Evolutionary conservation across 2,888 invertebrate genomes (phyloP).

Genomic region (Aethes cnicana): DNA sequence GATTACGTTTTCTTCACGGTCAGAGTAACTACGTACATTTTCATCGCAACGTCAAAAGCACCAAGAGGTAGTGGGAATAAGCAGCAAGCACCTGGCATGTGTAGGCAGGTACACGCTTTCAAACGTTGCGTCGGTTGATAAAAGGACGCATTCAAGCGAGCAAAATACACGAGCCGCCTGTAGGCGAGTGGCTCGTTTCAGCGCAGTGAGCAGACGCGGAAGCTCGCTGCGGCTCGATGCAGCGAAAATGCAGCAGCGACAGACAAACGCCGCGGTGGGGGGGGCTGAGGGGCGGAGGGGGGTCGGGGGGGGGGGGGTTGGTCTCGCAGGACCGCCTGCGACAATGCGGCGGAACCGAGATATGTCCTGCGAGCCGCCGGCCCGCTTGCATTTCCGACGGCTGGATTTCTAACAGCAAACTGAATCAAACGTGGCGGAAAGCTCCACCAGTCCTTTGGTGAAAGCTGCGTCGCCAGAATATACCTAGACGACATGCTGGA

Average conservation of each 20-base stretch:
- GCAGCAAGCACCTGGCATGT: neutral
- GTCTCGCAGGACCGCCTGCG: too few relatives aligned
- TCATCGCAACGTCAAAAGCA: too few relatives aligned
- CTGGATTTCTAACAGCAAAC: too few relatives aligned
- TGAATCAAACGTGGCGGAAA: too few relatives aligned
- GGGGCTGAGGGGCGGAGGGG: neutral
- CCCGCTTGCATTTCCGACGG: constrained; percentile 7
- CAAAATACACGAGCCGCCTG: neutral
- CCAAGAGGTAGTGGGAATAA: too few relatives aligned
- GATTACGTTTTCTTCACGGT: too few relatives aligned
- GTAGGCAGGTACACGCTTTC: neutral
- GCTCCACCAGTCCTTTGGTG: too few relatives aligned
- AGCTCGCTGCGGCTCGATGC: neutral
- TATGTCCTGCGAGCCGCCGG: constrained; percentile 7
- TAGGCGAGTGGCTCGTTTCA: neutral
- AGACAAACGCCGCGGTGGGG: constrained; percentile 5
- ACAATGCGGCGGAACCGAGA: constrained; percentile 18
- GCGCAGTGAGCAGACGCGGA: neutral
- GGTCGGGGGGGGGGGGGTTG: neutral
- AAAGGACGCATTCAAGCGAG: neutral
- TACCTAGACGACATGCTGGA: too few relatives aligned
- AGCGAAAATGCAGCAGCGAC: neutral
- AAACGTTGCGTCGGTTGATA: neutral
- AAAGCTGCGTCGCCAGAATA: too few relatives aligned
- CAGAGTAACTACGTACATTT: too few relatives aligned